Conservation (phyloP, 2,113 vertebrate genomes). For the Phylloscopus trochilus region DNA sequence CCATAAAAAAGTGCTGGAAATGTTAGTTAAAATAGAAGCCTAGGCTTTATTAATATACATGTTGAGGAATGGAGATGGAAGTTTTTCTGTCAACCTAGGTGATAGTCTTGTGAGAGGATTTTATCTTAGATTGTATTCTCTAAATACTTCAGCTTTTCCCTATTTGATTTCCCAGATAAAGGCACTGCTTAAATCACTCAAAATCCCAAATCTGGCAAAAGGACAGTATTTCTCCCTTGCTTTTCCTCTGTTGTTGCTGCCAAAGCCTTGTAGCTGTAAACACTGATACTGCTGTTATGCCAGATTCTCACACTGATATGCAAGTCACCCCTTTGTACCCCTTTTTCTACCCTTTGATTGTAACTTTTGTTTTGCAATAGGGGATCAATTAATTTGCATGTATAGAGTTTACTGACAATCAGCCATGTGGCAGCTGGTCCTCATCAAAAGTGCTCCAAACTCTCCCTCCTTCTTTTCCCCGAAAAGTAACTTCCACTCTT, state of each 20-base stretch:
- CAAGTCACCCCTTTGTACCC: not conserved
- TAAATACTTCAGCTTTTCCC: not conserved
- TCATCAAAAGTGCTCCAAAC: not conserved
- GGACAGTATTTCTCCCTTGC: not conserved
- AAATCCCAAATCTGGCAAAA: not conserved
- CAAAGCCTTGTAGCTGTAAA: not conserved
- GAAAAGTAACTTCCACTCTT: not conserved
- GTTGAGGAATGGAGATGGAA: not conserved
- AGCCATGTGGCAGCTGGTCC: not conserved
- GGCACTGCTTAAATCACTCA: not conserved
- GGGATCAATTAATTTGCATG: not conserved
- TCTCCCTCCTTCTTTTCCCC: not conserved
- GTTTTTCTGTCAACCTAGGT: not conserved
- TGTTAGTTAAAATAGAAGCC: not conserved
- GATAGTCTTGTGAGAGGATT: not conserved
- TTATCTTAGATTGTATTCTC: not conserved
- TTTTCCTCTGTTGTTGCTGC: not conserved
- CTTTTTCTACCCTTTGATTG: not conserved
- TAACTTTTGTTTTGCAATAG: not conserved
- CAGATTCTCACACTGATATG: not conserved
- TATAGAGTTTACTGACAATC: not conserved
- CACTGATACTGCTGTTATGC: not conserved
- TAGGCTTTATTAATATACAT: not conserved
- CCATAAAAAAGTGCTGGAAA: not conserved
- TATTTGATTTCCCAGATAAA: not conserved